Evolutionary conservation across 1,140 invertebrate genomes (phyloP), one percentile per base, ranked within the genome.

Genomic region (Cotesia vestalis): DNA sequence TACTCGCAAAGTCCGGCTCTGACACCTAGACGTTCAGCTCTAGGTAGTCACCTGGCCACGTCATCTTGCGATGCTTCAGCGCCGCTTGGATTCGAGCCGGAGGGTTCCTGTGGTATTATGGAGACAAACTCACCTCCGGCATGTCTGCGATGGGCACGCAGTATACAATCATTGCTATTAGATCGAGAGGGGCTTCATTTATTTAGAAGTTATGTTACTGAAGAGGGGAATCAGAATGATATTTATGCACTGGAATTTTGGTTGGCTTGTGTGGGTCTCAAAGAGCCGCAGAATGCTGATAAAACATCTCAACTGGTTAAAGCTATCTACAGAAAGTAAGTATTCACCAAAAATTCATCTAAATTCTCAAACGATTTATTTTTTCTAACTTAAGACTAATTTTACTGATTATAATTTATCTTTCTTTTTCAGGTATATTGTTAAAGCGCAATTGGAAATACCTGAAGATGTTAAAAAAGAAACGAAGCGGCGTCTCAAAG

Each of bases 191-290:
- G 96, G 60, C 92, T 96, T 70, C 90, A 92, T 63, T 88, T 97
- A 77, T 97, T 97, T 86, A 91, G 92, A 80, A 90, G 90, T 80
- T 97, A 94, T 87, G 89, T 97, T 74, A 88, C 92, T 78, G 90
- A 94, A 78, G 95, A 97, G 85, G 92, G 92, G 70, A 91, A 91
- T 76, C 89, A 90, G 74, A 91, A 94, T 83, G 91, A 92, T 64
- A 92, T 46, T 46, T 6, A 94, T 84, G 89, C 92, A 52, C 90
- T 97, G 73, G 92, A 95, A 81, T 97, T 97, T 86, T 96, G 94
- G 90, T 96, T 96, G 86, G 95, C 95, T 59, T 96, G 95, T 85
- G 92, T 95, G 82, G 96, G 96, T 14, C 89, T 96, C 69, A 94
- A 95, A 79, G 92, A 93, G 80, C 91, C 94, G 80, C 88, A 89